A percentile compares a stretch with the other conserved stretches of the same genome.
Conservation (phyloP, 2,797 vertebrate genomes). For the Hybognathus amarus region DNA sequence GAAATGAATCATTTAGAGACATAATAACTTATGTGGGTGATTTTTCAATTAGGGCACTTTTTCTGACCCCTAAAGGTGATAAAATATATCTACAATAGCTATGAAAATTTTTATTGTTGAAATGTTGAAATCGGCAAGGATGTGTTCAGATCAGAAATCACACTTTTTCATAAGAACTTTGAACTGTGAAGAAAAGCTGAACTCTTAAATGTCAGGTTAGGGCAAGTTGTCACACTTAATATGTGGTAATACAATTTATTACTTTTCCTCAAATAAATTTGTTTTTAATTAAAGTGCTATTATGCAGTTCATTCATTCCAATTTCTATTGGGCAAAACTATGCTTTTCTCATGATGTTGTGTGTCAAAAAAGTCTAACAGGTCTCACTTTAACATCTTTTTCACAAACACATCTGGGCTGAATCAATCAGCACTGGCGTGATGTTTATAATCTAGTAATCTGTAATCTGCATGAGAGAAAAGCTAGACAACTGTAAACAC, state of each 20-base stretch:
- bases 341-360: not conserved
- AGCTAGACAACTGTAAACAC: not conserved
- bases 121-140: not conserved
- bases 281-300: not conserved
- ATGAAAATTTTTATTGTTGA: not conserved
- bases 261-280: not conserved
- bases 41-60: not conserved
- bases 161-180: not conserved
- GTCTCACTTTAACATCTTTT: not conserved
- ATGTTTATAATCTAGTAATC: constrained; percentile 37
- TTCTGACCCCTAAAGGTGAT: not conserved
- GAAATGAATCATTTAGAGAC: not conserved
- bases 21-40: not conserved
- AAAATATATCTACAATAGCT: not conserved
- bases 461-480: constrained; percentile 30
- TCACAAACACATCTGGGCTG: not conserved
- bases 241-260: not conserved
- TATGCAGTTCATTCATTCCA: not conserved
- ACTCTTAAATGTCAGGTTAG: not conserved
- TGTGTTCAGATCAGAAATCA: not conserved
- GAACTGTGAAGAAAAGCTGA: not conserved
- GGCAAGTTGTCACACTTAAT: not conserved
- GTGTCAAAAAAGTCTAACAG: not conserved
- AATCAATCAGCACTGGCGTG: not conserved
- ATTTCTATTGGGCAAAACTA: not conserved